Base-by-base conservation (phyloP, 2,888 invertebrate genomes). In the Stegophylla sp. region DNA sequence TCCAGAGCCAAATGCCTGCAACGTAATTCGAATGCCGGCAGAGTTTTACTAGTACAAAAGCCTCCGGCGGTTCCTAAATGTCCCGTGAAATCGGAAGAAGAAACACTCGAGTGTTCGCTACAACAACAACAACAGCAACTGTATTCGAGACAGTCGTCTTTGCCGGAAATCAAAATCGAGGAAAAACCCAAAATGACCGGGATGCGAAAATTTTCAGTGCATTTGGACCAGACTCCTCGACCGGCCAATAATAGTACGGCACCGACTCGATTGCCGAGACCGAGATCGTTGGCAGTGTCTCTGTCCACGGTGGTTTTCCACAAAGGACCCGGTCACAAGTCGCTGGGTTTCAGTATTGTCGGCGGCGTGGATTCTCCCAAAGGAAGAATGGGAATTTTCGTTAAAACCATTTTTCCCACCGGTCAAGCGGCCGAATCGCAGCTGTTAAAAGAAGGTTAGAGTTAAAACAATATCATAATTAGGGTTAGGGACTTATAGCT, bases 321-420 rank as follows among this genome's bases (percentile, higher is more conserved):
- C 87, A 95, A 95, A 87, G 95, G 95, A 43, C 90, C 90, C 7
- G 93, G 94, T 43, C 92, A 92, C 85, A 95, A 94, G 87, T 94
- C 94, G 79, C 89, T 95, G 73, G 95, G 95, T 53, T 95, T 96
- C 86, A 95, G 94, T 86, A 94, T 95, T 84, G 95, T 95, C 45
- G 96, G 95, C 74, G 96, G 95, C 67, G 90, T 92, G 72, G 95
- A 95, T 87, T 94, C 94, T 3, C 93, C 94, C 0, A 93, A 93
- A 87, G 95, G 94, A 66, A 91, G 91, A 86, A 93, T 95, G 91
- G 95, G 95, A 66, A 94, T 96, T 86, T 95, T 93, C 86, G 93
- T 96, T 7, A 94, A 95, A 87, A 94, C 94, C 12, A 93, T 96
- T 69, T 94, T 95, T 86, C 92, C 93, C 53, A 91, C 92, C 83